phyloP scores from a whole-genome alignment of 2,797 vertebrate genomes.

The Sphenopsis melanotis region DNA sequence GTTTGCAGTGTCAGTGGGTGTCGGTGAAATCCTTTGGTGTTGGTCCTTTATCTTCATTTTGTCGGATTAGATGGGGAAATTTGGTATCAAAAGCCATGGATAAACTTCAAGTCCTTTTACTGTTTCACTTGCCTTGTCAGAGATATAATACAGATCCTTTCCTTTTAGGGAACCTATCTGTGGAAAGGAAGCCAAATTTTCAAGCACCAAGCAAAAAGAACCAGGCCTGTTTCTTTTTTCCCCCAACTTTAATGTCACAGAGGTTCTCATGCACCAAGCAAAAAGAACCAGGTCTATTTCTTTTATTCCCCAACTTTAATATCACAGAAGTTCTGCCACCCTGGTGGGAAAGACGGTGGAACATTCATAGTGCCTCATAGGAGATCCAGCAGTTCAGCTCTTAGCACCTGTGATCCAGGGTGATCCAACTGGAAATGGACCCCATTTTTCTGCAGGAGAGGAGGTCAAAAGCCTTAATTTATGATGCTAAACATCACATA shows the following conservation, averaged over 20 bases:
- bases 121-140: background rate
- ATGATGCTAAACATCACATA: background rate
- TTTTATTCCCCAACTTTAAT: background rate
- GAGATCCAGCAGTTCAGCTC: background rate
- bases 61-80: background rate
- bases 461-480: background rate
- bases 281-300: background rate
- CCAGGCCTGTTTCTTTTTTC: background rate
- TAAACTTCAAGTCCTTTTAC: constrained; percentile 23
- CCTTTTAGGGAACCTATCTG: background rate
- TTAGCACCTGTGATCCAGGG: background rate
- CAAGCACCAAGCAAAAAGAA: background rate
- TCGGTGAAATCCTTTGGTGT: constrained; percentile 54
- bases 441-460: background rate
- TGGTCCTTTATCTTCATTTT: constrained; percentile 48
- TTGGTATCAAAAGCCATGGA: constrained; percentile 30
- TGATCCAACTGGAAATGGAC: background rate
- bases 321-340: background rate
- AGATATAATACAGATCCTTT: background rate
- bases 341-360: background rate
- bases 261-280: background rate
- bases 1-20: constrained; percentile 39
- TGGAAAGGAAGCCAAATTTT: background rate
- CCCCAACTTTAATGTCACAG: background rate
- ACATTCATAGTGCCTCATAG: background rate